Evolutionary conservation across 2,888 invertebrate genomes (phyloP), one percentile per base, ranked within the genome.

Genomic region (Ligdia adustata): DNA sequence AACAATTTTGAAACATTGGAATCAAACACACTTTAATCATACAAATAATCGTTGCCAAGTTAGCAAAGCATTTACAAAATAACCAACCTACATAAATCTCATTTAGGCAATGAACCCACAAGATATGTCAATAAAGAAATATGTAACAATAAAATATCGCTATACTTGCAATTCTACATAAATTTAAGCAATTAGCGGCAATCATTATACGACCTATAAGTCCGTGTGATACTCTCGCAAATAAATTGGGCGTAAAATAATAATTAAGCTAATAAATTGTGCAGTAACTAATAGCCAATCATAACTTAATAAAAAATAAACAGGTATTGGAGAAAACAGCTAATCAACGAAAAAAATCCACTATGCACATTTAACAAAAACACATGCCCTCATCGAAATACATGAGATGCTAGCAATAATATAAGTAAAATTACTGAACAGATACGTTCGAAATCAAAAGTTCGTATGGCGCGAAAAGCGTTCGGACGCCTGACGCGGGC

Each of bases 391-490:
- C 24, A 28, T 24, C 32, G 13, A 33, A 47, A 50, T 44, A 6
- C 9, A 35, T 51, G 7, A 4, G 7, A 63, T 58, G 48, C 53
- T 59, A 57, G 55, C 51, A 61, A 55, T 45, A 11, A 5, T 22
- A 6, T 22, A 16, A 32, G 15, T 9, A 35, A 35, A 31, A 28
- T 5, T 24, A 11, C n/a, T 6, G 20, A 42, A 35, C 26, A 50
- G 18, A 48, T 54, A 57, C 62, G 46, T 64, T 66, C 54, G 55
- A 59, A 52, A 51, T 56, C 51, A 28, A 40, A 47, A 49, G 48
- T 59, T 54, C 33, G 39, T 34, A 46, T 62, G 65, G 69, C 78
- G 77, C 75, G 75, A 72, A 74, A 60, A 64, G 32, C 47, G 53
- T 40, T 46, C 40, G 55, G 49, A 44, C 51, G 55, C 47, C 62